Percentiles rank a stretch among this genome's conserved stretches.
These are phyloP conservation scores for Oenanthe oenanthe DNA, from an alignment of 2,113 vertebrate species.

Conservation along the genomic window DNA sequence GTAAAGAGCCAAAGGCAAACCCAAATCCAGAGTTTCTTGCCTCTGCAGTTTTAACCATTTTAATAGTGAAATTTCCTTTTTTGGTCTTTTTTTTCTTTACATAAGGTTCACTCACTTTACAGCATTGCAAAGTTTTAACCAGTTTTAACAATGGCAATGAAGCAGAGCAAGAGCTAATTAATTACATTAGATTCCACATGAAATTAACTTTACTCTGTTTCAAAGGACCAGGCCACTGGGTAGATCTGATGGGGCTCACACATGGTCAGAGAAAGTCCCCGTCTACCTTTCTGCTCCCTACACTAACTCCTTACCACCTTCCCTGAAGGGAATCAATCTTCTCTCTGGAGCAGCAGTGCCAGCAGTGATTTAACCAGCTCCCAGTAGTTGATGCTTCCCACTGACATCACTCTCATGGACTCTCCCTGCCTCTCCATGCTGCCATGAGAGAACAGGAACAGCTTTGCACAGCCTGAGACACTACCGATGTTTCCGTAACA, in stretches of 20 bases:
- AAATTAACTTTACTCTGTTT: too few species aligned
- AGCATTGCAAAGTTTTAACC: not conserved
- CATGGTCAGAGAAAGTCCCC: not conserved
- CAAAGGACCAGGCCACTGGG: not conserved
- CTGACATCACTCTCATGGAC: accelerated
- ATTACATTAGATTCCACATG: not conserved
- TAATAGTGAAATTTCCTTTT: not conserved
- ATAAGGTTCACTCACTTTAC: not conserved
- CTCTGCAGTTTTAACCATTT: not conserved
- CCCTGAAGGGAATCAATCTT: not conserved
- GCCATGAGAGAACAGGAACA: not conserved
- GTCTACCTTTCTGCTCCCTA: not conserved
- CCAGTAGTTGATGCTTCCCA: accelerated
- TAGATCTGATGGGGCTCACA: not conserved
- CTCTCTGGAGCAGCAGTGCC: not conserved
- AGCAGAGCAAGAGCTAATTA: not conserved
- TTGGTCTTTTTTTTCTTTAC: not conserved
- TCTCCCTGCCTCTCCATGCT: not conserved
- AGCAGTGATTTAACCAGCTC: not conserved
- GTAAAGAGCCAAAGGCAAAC: not conserved
- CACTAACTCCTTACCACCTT: accelerated
- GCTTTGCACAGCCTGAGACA: not conserved
- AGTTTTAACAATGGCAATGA: not conserved
- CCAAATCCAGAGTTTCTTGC: not conserved
- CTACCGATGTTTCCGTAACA: accelerated